Conservation (phyloP, 2,888 invertebrate genomes). For the Zele albiditarsus region DNA sequence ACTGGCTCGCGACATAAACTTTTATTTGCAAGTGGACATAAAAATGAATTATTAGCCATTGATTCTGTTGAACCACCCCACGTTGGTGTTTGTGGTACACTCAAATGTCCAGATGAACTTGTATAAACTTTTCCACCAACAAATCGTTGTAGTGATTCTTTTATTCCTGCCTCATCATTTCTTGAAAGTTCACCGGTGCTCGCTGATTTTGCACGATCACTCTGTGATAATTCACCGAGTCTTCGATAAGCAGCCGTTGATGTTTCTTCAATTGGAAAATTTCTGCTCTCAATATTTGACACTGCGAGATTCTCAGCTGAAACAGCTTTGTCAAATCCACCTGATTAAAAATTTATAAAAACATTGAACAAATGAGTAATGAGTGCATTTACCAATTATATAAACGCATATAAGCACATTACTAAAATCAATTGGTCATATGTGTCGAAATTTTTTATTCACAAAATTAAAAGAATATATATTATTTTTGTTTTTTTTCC, state of each 20-base stretch:
- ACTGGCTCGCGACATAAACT: slow-evolving; percentile 57
- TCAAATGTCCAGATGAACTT: slow-evolving; percentile 49
- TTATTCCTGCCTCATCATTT: slow-evolving; percentile 33
- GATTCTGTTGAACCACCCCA: slow-evolving; percentile 69
- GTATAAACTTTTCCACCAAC: slow-evolving; percentile 25
- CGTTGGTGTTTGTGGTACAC: slow-evolving; percentile 58
- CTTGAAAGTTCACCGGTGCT: slow-evolving; percentile 67
- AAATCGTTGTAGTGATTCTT: slow-evolving; percentile 21
- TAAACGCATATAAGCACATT: background rate
- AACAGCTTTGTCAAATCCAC: slow-evolving; percentile 61
- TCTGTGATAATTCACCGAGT: slow-evolving; percentile 54
- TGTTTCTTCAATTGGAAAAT: slow-evolving; percentile 5
- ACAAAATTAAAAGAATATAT: slow-evolving; percentile 15
- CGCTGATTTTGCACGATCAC: slow-evolving; percentile 66
- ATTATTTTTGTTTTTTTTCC: no score
- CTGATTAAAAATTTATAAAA: slow-evolving; percentile 32
- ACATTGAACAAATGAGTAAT: background rate
- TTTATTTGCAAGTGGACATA: slow-evolving; percentile 60
- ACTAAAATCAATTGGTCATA: no score
- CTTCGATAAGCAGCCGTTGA: slow-evolving; percentile 42
- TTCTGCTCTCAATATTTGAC: slow-evolving; percentile 33
- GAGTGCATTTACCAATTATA: no score
- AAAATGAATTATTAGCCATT: slow-evolving; percentile 52
- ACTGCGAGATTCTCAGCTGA: slow-evolving; percentile 66
- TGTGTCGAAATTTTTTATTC: no score